phyloP scores from a whole-genome alignment of 2,797 vertebrate species.

The Hybognathus amarus region DNA sequence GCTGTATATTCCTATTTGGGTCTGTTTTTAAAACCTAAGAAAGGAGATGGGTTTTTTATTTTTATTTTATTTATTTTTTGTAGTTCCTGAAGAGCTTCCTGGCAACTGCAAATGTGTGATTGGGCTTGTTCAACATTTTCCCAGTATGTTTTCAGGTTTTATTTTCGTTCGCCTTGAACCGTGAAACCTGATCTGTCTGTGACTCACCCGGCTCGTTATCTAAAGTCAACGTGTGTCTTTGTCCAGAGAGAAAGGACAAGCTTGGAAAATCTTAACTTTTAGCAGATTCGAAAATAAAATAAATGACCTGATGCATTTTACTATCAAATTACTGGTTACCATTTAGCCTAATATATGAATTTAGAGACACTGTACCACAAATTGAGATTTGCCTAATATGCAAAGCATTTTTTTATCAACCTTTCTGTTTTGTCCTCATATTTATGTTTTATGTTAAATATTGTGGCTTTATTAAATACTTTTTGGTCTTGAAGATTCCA shows the following conservation, averaged over 20 bases:
- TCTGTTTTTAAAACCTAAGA: neutral
- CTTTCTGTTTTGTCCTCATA: neutral
- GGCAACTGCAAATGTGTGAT: constrained; percentile 55
- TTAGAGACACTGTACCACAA: neutral
- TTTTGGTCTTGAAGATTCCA: neutral
- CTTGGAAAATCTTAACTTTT: constrained; percentile 8
- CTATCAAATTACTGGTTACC: neutral
- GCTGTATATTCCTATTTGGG: neutral
- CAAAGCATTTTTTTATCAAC: neutral
- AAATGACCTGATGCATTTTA: neutral
- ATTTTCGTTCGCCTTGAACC: constrained; percentile 73
- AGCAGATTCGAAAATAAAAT: neutral
- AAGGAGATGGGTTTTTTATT: neutral
- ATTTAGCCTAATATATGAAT: neutral
- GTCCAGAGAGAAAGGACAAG: constrained; percentile 50
- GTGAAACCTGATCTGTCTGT: constrained; percentile 68
- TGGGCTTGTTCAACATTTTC: constrained; percentile 71
- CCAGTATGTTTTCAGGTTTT: constrained; percentile 75
- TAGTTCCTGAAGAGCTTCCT: constrained; percentile 13
- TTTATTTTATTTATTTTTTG: neutral
- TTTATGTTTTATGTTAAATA: neutral
- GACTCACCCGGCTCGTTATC: constrained; percentile 61
- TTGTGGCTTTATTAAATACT: neutral
- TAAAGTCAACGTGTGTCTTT: constrained; percentile 47
- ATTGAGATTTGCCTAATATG: neutral